phyloP scores from a whole-genome alignment of 2,797 vertebrate genomes.

The Sebastes oblongus region DNA sequence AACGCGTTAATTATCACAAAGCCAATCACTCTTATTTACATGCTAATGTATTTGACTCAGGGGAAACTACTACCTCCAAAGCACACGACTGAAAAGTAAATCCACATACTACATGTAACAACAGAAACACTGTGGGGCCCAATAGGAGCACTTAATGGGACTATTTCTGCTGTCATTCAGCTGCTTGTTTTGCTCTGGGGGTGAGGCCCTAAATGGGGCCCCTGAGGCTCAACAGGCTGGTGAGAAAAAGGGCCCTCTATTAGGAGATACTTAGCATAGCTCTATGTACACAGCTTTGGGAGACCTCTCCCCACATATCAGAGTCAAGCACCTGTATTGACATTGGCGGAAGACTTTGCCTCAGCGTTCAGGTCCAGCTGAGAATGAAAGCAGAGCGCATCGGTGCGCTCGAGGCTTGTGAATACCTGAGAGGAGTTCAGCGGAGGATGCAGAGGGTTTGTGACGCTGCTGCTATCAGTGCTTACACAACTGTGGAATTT shows the following conservation, averaged over 20 bases:
- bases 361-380: conserved; percentile 53
- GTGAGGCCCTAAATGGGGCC: conserved; percentile 56
- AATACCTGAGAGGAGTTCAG: conserved; percentile 56
- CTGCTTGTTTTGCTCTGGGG: conserved; percentile 45
- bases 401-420: conserved; percentile 12
- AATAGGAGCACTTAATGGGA: conserved; percentile 8
- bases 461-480: background rate
- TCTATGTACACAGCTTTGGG: conserved; percentile 62
- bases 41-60: conserved; percentile 37
- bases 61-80: conserved; percentile 28
- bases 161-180: conserved; percentile 31
- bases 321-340: conserved; percentile 77
- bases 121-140: background rate
- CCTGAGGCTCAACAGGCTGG: conserved; percentile 42
- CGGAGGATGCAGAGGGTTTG: background rate
- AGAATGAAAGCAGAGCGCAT: conserved; percentile 62
- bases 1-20: conserved; percentile 27
- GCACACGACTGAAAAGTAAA: conserved; percentile 18
- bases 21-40: conserved; percentile 13
- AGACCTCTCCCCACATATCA: conserved; percentile 60
- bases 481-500: background rate
- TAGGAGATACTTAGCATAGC: conserved; percentile 70
- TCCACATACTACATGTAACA: background rate
- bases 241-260: conserved; percentile 66
- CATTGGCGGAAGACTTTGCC: conserved; percentile 63